Evolutionary conservation across 2,888 invertebrate genomes (phyloP), one percentile per base, ranked within the genome.

Genomic region (Fabriciana adippe): DNA sequence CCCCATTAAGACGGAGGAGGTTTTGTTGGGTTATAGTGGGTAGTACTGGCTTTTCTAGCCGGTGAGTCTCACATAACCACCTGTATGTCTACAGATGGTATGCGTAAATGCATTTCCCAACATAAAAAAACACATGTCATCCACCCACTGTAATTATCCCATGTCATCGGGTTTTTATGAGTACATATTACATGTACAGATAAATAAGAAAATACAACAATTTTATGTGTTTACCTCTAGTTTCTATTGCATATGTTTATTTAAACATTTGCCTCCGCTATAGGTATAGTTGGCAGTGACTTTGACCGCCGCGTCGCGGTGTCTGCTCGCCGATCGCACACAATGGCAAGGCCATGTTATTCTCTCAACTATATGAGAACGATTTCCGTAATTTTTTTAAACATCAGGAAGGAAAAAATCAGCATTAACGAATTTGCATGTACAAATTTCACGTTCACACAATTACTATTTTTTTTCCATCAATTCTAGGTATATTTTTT

Each of bases 331-430:
- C 68, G 71, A 50, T 53, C 64, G 68, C 61, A 65, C 56, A 82
- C 84, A 81, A 84, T 82, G 77, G 77, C 87, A 82, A 87, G 86
- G 87, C 74, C 82, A 76, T 71, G 76, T 76, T 79, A 74, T 80
- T 81, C 81, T 77, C 75, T 77, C 74, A 75, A 79, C 78, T 73
- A 79, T 79, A 77, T 78, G 75, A 64, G 67, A 59, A 53, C 73
- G 68, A 74, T 78, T 80, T 82, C 80, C 81, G 79, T 65, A 62
- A 73, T 75, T 77, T 78, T 79, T 76, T 73, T 64, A 54, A 53
- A 51, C 16, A 59, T 51, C 57, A 67, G 65, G 65, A 64, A 60
- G n/a, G 48, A 50, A 15, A 66, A 57, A 56, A 63, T 51, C 51
- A 55, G 14, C 65, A 48, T 1, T 48, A 26, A 48, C 47, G 8